Evolutionary conservation across 2,888 invertebrate genomes (phyloP), one percentile per base, ranked within the genome.

Genomic region (Exephanes ischioxanthus): DNA sequence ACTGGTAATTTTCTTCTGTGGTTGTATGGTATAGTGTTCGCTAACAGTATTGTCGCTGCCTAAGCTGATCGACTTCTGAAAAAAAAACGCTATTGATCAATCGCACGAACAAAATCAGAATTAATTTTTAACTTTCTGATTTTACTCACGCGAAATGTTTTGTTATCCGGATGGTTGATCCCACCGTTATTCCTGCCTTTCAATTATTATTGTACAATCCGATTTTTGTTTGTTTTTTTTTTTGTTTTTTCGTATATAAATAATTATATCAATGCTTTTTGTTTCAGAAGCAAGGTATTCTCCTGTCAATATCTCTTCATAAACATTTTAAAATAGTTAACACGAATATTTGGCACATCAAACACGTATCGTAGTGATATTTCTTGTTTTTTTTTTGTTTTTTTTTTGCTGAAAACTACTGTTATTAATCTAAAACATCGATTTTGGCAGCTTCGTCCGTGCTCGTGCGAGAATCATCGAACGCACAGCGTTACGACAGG

Each of bases 281-380:
- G 53, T 75, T 76, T 66, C 51, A 71, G 82, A 84, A 78, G 75
- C 78, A 83, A 76, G 79, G 73, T 80, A 86, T 84, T 76, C 70
- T 33, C 16, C 33, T 75, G 14, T 41, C 19, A 55, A 14, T 48
- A 73, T 79, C 37, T 48, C 70, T 84, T 89, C 88, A 87, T 92
- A 92, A 93, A 93, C 92, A 92, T 91, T 92, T 92, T 90, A 11
- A 91, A 93, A 89, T 92, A 90, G 88, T 37, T 92, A 93, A 93
- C 92, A 92, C 88, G 91, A 91, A 90, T 92, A 92, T 93, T 93
- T 93, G 93, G 93, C 93, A 93, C 93, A 94, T 92, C 88, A 90
- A 92, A 93, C 93, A 93, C 88, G 67, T 84, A 89, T 87, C 76
- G 80, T 87, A 80, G 77, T 83, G 58, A 37, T 30, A n/a, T 81